Conservation (phyloP, 2,797 vertebrate genomes). For the Acipenser transmontanus region DNA sequence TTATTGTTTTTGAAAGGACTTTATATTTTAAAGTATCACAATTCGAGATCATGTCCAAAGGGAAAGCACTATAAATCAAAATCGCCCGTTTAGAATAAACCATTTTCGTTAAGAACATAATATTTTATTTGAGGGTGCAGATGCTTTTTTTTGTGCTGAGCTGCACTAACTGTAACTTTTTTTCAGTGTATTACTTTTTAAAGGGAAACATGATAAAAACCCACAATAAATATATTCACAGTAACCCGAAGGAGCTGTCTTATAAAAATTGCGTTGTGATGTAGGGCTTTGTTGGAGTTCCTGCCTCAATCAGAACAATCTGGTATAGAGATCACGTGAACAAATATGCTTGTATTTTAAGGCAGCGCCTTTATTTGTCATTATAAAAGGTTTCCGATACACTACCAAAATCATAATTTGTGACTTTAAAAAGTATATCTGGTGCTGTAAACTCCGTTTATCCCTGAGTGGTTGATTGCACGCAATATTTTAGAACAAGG, state of each 20-base stretch:
- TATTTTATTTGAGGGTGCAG: too few species aligned
- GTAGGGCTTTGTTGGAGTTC: conserved; percentile 70
- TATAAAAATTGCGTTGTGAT: conserved; percentile 67
- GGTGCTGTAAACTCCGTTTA: conserved; percentile 49
- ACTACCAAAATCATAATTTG: conserved; percentile 67
- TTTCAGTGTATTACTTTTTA: too few species aligned
- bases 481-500: conserved; percentile 65
- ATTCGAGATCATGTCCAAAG: too few species aligned
- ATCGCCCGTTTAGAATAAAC: too few species aligned
- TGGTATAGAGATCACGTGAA: conserved; percentile 88
- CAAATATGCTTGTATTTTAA: conserved; percentile 90
- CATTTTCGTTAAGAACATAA: too few species aligned
- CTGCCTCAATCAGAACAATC: conserved; percentile 73
- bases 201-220: too few species aligned
- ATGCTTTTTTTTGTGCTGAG: too few species aligned
- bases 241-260: conserved; percentile 52
- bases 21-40: too few species aligned
- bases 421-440: conserved; percentile 47
- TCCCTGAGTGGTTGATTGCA: conserved; percentile 62
- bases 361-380: conserved; percentile 92
- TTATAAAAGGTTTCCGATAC: conserved; percentile 79
- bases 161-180: too few species aligned
- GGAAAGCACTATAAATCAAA: too few species aligned
- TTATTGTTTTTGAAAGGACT: too few species aligned
- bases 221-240: too few species aligned